Evolutionary conservation across 2,797 vertebrate genomes (phyloP), one percentile per base, ranked within the genome.

Genomic region (Sarcophilus harrisii): DNA sequence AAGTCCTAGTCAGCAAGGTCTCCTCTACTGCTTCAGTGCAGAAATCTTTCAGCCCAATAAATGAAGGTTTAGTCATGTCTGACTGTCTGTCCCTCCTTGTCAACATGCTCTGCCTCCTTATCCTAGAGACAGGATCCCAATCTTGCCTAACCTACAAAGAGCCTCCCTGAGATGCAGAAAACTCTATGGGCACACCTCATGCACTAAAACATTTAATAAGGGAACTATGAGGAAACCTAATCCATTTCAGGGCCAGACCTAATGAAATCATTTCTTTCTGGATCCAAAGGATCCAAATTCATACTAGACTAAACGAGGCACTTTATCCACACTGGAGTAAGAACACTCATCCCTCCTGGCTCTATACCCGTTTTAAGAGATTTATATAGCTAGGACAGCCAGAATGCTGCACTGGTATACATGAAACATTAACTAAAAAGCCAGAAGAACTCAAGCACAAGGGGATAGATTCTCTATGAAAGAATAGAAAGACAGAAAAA

Each of bases 221-320:
- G 92, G 97, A 97, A 95, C 92, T 52, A 95, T 29, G 93, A 21
- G 92, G 62, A 96, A 52, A 93, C 16, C 0, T 3, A 57, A 58
- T 8, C 11, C 92, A 60, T 9, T 95, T 96, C 92, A 59, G 54
- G n/a, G 94, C 95, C 52, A 54, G 21, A 73, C 58, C 59, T 49
- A 90, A 94, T 95, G 95, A 97, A 92, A 95, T 95, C 92, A 97
- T 96, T 97, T 97, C 96, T 96, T 95, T 60, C 57, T 94, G 92
- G 30, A 96, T 94, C 91, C 92, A 94, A 96, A 97, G 57, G 95
- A 89, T 96, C 93, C 93, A 95, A 96, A 92, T 96, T 94, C 95
- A 95, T 62, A 95, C 8, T 14, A 94, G 92, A 96, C 95, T 91
- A 95, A 97, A 95, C 95, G 93, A 96, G 96, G 95, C 58, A 89